These are phyloP conservation scores for Spondyliosoma cantharus DNA, from an alignment of 2,797 vertebrate species.

Conservation along the genomic window DNA sequence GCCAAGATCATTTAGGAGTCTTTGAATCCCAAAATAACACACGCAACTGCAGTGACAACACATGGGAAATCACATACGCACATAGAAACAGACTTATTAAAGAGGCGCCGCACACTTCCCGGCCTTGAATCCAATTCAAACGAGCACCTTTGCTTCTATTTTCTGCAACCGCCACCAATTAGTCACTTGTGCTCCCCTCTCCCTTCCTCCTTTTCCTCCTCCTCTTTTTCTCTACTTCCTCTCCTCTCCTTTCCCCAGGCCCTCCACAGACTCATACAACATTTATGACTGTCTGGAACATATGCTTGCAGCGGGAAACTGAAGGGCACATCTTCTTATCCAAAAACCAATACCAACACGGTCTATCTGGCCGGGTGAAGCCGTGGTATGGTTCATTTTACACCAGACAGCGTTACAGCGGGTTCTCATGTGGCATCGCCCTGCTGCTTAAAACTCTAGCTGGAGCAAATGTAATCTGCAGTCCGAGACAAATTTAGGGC, in stretches of 20 bases:
- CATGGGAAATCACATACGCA: slow-evolving; percentile 5
- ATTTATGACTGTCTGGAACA: slow-evolving; percentile 74
- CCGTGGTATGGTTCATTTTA: slow-evolving; percentile 31
- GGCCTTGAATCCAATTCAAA: slow-evolving; percentile 28
- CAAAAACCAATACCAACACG: slow-evolving; percentile 38
- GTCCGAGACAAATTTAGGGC: slow-evolving; percentile 31
- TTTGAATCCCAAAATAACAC: slow-evolving; percentile 48
- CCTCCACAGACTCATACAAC: slow-evolving; percentile 67
- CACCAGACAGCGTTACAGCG: slow-evolving; percentile 12
- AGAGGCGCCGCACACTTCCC: not conserved
- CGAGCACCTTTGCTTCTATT: not conserved
- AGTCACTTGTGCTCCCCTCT: not conserved
- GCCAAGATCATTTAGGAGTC: slow-evolving; percentile 38
- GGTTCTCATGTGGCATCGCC: not conserved
- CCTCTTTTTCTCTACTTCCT: slow-evolving; percentile 17
- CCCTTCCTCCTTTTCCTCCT: not conserved
- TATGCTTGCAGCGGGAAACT: slow-evolving; percentile 57
- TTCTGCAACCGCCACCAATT: not conserved
- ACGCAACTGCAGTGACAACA: not conserved
- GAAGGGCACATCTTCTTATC: slow-evolving; percentile 56
- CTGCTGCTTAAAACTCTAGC: slow-evolving; percentile 30
- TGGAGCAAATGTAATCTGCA: slow-evolving; percentile 28
- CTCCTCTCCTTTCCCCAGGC: slow-evolving; percentile 23
- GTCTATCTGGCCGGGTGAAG: slow-evolving; percentile 41
- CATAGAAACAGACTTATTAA: slow-evolving; percentile 12